Conservation (phyloP, 2,888 invertebrate species). For the Mythimna vitellina region DNA sequence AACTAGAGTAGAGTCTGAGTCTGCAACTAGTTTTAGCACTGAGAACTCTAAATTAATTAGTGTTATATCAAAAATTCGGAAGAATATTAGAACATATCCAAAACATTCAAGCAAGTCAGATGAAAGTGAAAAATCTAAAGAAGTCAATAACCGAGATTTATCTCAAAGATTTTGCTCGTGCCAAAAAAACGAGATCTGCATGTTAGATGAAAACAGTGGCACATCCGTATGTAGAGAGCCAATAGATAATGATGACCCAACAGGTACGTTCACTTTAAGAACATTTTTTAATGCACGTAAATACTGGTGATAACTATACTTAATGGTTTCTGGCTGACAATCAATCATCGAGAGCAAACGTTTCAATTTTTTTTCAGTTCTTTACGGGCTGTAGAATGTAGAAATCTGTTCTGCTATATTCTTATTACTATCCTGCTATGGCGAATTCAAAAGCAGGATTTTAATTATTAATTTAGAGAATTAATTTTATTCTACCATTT, state of each 20-base stretch:
- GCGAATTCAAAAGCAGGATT: too few relatives aligned
- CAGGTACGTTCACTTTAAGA: slow-evolving; percentile 80
- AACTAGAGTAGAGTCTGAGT: slow-evolving; percentile 63
- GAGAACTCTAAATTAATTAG: slow-evolving; percentile 74
- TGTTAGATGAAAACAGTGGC: slow-evolving; percentile 91
- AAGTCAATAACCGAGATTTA: slow-evolving; percentile 82
- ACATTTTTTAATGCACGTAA: background rate
- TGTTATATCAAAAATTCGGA: slow-evolving; percentile 83
- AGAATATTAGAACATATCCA: slow-evolving; percentile 86
- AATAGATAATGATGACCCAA: slow-evolving; percentile 90
- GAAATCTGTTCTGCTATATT: background rate
- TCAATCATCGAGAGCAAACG: background rate
- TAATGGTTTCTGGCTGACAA: background rate
- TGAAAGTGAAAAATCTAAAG: slow-evolving; percentile 76
- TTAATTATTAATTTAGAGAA: background rate
- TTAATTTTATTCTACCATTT: background rate
- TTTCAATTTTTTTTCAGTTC: background rate
- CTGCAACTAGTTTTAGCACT: slow-evolving; percentile 64
- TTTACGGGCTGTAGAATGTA: background rate
- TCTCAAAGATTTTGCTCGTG: slow-evolving; percentile 88
- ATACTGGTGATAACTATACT: background rate
- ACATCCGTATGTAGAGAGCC: slow-evolving; percentile 90
- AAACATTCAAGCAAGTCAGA: slow-evolving; percentile 74
- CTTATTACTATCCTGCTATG: too few relatives aligned
- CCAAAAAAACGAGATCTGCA: slow-evolving; percentile 91